These are phyloP conservation scores for Heliconius hermathena DNA, from an alignment of 1,140 invertebrate species.

Conservation along the genomic window DNA sequence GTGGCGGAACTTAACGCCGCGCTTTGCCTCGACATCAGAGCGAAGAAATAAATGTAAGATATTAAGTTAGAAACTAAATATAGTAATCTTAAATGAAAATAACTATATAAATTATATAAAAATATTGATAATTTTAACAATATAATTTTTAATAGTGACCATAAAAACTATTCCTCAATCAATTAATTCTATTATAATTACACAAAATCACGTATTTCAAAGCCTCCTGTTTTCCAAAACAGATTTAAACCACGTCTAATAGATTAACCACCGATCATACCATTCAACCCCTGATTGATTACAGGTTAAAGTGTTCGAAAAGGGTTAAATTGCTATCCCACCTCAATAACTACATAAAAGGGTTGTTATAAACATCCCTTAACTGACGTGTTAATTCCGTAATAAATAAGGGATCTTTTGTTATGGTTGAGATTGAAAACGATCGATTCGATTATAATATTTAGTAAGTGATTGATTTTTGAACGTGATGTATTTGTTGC, in stretches of 20 bases:
- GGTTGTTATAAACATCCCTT: constrained; percentile 63
- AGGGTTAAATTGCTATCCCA: constrained; percentile 56
- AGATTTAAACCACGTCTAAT: background rate
- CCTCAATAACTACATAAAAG: constrained; percentile 47
- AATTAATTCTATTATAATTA: background rate
- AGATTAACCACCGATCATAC: constrained; percentile 21
- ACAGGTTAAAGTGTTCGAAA: constrained; percentile 56
- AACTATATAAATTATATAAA: too few species aligned
- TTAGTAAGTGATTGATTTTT: background rate
- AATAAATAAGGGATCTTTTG: constrained; percentile 54
- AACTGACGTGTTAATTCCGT: constrained; percentile 72
- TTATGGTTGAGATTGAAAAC: constrained; percentile 32
- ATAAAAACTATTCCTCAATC: background rate
- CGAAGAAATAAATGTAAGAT: too few species aligned
- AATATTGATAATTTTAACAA: too few species aligned
- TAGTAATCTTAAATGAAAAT: too few species aligned
- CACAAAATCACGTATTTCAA: background rate
- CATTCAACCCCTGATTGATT: constrained; percentile 62
- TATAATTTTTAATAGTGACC: too few species aligned
- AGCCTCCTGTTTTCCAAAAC: background rate
- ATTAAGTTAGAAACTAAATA: too few species aligned
- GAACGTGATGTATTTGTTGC: background rate
- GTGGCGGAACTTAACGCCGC: too few species aligned
- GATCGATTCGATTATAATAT: constrained; percentile 14
- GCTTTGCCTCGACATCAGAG: too few species aligned